Evolutionary conservation across 2,888 invertebrate genomes (phyloP).

Genomic region (Dendrolimus pini): DNA sequence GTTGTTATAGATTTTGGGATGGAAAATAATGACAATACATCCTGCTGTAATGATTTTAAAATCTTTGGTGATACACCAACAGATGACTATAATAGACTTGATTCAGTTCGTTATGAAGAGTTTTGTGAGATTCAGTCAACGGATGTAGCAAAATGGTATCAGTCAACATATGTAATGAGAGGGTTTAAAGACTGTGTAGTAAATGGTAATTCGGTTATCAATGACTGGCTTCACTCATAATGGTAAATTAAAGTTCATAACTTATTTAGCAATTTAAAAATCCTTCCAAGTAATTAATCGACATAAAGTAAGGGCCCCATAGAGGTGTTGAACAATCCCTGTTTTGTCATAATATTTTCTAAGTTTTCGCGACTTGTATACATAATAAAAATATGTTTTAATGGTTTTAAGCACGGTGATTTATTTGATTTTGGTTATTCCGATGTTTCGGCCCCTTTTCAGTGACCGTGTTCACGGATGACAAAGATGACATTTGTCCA

Average conservation of each 20-base stretch:
- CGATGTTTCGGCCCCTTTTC: no score
- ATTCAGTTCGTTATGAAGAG: constrained; percentile 21
- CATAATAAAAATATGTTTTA: no score
- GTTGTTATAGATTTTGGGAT: constrained; percentile 52
- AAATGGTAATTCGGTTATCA: constrained; percentile 72
- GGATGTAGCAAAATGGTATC: constrained; percentile 62
- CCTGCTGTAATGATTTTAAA: constrained; percentile 57
- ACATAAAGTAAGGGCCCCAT: no score
- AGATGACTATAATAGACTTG: constrained; percentile 19
- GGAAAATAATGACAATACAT: constrained; percentile 29
- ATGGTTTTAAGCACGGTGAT: no score
- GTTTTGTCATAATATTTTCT: no score
- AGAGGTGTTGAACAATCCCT: no score
- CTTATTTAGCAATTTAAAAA: no score
- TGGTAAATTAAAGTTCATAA: background rate
- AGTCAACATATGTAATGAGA: constrained; percentile 71
- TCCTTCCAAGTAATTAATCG: no score
- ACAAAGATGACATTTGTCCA: no score
- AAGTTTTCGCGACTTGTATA: no score
- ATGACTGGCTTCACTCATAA: constrained; percentile 58
- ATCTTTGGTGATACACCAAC: constrained; percentile 50
- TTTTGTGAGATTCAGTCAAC: constrained; percentile 54
- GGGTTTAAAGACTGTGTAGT: constrained; percentile 77
- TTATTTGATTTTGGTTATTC: no score
- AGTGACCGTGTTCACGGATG: no score